Conservation (phyloP, 2,888 invertebrate species). For the Drosophila peninsularis region DNA sequence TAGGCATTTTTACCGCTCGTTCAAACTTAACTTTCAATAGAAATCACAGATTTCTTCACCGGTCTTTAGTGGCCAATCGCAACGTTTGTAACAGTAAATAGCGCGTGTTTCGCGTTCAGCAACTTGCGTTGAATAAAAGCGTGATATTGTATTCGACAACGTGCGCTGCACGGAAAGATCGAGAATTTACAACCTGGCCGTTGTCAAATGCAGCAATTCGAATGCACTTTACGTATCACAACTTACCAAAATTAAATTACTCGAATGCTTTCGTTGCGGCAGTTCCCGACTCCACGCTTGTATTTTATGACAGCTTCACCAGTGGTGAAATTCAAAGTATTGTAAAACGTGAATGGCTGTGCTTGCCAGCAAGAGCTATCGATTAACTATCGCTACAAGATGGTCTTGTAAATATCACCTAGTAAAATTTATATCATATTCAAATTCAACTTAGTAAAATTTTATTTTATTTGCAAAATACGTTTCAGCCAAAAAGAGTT, state of each 20-base stretch:
- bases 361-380: background rate
- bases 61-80: slow-evolving; percentile 12
- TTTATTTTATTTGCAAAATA: too few relatives aligned
- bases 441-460: too few relatives aligned
- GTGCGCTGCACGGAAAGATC: slow-evolving; percentile 10
- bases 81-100: slow-evolving; percentile 16
- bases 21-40: slow-evolving; percentile 4
- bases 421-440: background rate
- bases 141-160: slow-evolving; percentile 3
- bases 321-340: slow-evolving; percentile 26
- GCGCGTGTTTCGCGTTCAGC: slow-evolving; percentile 46
- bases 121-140: slow-evolving; percentile 17
- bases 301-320: slow-evolving; percentile 43
- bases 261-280: slow-evolving; percentile 32
- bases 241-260: slow-evolving; percentile 37
- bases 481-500: too few relatives aligned
- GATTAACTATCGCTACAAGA: slow-evolving; percentile 18
- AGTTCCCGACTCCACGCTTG: slow-evolving; percentile 42
- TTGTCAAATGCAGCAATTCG: background rate
- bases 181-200: background rate
- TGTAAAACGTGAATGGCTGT: slow-evolving; percentile 29
- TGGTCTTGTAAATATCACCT: background rate
- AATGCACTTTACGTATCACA: background rate
- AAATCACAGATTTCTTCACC: slow-evolving; percentile 6
- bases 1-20: slow-evolving; percentile 69